These are phyloP conservation scores for Centropus unirufus DNA, from an alignment of 2,113 vertebrate genomes.

Conservation along the genomic window DNA sequence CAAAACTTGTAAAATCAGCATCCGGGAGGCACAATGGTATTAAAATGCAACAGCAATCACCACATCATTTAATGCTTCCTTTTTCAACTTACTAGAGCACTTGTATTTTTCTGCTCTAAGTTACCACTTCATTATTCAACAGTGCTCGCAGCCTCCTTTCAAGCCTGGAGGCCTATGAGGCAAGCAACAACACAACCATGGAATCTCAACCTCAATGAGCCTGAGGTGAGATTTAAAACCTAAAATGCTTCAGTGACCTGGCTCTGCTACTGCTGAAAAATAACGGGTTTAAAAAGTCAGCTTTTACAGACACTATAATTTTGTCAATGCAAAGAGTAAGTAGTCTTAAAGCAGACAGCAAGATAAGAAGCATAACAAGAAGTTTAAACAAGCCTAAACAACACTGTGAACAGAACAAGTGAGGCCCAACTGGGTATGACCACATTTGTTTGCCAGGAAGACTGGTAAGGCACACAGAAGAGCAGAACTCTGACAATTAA, in stretches of 20 bases:
- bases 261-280: background rate
- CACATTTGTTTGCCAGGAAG: background rate
- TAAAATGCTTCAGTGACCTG: background rate
- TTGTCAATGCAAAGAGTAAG: background rate
- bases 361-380: background rate
- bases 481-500: background rate
- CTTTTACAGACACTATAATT: background rate
- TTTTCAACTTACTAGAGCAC: slow-evolving; percentile 2
- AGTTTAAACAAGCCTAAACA: background rate
- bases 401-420: background rate
- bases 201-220: background rate
- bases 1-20: background rate
- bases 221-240: background rate
- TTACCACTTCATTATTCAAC: background rate
- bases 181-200: background rate
- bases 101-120: background rate
- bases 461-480: background rate
- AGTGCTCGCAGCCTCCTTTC: background rate
- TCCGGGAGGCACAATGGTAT: background rate
- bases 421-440: background rate
- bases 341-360: background rate
- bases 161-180: background rate
- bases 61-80: background rate
- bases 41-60: background rate
- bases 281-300: background rate